These are phyloP conservation scores for Drosophila ercepeae DNA, from an alignment of 1,140 invertebrate genomes.

Conservation along the genomic window DNA sequence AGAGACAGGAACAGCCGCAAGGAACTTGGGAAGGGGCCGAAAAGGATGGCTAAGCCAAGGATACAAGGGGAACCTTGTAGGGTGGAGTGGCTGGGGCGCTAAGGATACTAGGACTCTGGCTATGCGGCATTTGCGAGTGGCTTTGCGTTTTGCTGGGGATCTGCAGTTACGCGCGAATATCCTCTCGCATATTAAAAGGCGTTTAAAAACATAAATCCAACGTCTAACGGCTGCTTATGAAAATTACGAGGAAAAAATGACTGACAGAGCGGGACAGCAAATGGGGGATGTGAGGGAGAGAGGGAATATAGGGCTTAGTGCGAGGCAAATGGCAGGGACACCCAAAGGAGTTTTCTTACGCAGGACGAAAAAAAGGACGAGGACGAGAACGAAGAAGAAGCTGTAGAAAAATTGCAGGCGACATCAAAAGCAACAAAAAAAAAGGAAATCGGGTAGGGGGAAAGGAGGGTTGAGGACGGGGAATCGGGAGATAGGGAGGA, in stretches of 20 bases:
- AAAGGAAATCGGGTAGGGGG: slow-evolving; percentile 1
- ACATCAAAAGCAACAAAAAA: slow-evolving; percentile 69
- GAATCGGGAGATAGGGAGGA: slow-evolving; percentile 61
- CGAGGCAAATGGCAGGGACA: slow-evolving; percentile 60
- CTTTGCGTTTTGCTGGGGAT: slow-evolving; percentile 68
- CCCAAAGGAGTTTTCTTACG: slow-evolving; percentile 72
- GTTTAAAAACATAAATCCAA: slow-evolving; percentile 83
- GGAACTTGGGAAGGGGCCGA: slow-evolving; percentile 11
- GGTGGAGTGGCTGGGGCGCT: slow-evolving; percentile 5
- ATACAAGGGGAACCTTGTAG: background rate
- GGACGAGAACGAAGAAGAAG: background rate
- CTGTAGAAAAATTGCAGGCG: slow-evolving; percentile 62
- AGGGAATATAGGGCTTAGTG: slow-evolving; percentile 24
- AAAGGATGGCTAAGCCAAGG: slow-evolving; percentile 10
- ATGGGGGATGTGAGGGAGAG: slow-evolving; percentile 21
- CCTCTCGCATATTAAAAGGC: slow-evolving; percentile 81
- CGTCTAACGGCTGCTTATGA: slow-evolving; percentile 83
- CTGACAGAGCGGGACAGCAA: slow-evolving; percentile 48
- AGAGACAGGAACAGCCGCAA: slow-evolving; percentile 41
- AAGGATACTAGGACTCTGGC: slow-evolving; percentile 57
- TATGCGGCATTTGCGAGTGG: slow-evolving; percentile 76
- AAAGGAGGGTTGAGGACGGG: slow-evolving; percentile 8
- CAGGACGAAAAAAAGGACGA: slow-evolving; percentile 35
- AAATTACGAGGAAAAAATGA: slow-evolving; percentile 82
- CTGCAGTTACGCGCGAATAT: slow-evolving; percentile 70